A percentile compares a stretch with the other conserved stretches of the same genome.
phyloP scores from a whole-genome alignment of 2,888 invertebrate species.

The Biston stratarius region DNA sequence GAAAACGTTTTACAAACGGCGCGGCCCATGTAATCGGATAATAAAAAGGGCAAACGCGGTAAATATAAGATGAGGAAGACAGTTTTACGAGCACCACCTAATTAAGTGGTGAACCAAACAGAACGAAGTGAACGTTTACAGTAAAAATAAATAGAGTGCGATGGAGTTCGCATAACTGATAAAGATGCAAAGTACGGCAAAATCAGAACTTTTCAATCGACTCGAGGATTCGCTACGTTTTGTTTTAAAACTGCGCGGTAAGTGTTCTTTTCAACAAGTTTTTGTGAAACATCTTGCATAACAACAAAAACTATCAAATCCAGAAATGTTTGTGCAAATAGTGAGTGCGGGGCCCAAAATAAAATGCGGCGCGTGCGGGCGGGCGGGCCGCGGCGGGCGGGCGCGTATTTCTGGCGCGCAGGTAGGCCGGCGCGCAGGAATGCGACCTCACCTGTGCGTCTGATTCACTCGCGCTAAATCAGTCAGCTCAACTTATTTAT shows the following conservation, averaged over 20 bases:
- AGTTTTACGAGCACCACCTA: conserved; percentile 86
- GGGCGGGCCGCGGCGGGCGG: conserved; percentile 59
- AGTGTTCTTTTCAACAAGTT: conserved; percentile 13
- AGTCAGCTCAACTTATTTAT: conserved; percentile 76
- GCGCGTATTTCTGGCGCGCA: conserved; percentile 82
- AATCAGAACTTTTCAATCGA: conserved; percentile 23
- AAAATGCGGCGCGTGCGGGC: conserved; percentile 52
- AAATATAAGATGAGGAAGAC: conserved; percentile 87
- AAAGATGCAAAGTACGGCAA: conserved; percentile 6
- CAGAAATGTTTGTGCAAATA: conserved; percentile 52
- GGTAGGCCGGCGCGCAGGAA: conserved; percentile 79
- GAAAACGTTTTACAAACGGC: conserved; percentile 82
- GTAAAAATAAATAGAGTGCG: conserved; percentile 62
- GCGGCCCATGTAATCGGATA: conserved; percentile 86
- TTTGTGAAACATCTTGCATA: conserved; percentile 41
- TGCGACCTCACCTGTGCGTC: conserved; percentile 84
- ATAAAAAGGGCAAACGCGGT: conserved; percentile 87
- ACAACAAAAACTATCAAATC: conserved; percentile 59
- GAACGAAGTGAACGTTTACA: conserved; percentile 80
- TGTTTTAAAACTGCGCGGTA: conserved; percentile 3
- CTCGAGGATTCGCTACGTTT: background rate
- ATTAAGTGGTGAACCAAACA: conserved; percentile 85
- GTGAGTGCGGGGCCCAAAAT: conserved; percentile 47
- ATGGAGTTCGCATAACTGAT: conserved; percentile 36
- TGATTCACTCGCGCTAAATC: conserved; percentile 83